Conservation (phyloP, 1,140 invertebrate genomes). For the Bombus sibiricus region DNA sequence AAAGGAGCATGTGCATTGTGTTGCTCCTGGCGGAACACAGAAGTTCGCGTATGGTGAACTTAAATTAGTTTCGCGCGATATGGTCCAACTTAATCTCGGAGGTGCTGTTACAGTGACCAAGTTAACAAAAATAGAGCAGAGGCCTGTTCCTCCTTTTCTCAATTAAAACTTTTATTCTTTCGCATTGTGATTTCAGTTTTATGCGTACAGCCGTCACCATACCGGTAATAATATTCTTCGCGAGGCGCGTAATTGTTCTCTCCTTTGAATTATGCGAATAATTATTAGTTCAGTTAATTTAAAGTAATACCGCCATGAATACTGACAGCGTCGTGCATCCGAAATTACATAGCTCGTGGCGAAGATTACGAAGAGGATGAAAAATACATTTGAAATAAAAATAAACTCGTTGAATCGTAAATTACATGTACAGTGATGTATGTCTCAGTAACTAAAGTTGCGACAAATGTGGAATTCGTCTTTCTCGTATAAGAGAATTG, state of each 20-base stretch:
- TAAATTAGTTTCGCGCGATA: constrained; percentile 54
- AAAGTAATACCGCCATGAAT: constrained; percentile 11
- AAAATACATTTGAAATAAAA: not conserved
- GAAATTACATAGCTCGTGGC: not conserved
- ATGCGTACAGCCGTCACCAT: too few species aligned
- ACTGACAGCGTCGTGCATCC: constrained; percentile 20
- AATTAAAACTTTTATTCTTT: not conserved
- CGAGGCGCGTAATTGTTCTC: not conserved
- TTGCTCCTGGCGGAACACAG: not conserved
- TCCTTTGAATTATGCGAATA: constrained; percentile 26
- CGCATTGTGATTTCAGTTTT: not conserved
- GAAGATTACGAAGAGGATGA: not conserved
- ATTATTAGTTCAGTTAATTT: constrained; percentile 5
- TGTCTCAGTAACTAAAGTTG: not conserved
- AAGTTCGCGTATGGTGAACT: constrained; percentile 35
- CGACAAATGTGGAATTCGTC: not conserved
- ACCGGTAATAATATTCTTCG: not conserved
- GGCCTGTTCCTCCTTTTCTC: not conserved
- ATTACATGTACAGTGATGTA: not conserved
- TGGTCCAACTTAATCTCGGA: not conserved
- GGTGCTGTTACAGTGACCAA: not conserved
- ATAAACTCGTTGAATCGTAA: not conserved
- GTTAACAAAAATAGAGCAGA: constrained; percentile 1
- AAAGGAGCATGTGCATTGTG: not conserved
- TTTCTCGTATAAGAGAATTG: not conserved